Base-by-base conservation (phyloP, 2,797 vertebrate species). In the Yasuhikotakia modesta region DNA sequence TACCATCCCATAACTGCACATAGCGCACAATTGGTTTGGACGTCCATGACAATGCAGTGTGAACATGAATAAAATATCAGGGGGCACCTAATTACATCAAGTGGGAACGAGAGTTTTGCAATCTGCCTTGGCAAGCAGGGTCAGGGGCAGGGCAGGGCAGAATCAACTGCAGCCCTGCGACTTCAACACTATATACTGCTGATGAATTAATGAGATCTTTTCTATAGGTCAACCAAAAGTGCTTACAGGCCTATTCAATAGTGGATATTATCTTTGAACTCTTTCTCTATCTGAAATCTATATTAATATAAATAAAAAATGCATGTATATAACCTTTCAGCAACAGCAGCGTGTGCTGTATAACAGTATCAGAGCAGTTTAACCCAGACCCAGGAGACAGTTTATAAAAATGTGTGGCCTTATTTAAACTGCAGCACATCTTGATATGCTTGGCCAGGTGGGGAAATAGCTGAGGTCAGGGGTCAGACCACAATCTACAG, bases 41-140 rank as follows among this genome's bases (percentile, higher is more conserved):
- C 75, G 80, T 84, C 78, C 63, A 82, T 77, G 76, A 80, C 82
- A 81, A 87, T 86, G 48, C 64, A 66, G 39, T 50, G 52, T 53
- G 67, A 81, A 87, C 71, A 87, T 85, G 76, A 88, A 85, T 81
- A 86, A 85, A 88, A 86, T 86, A 87, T 84, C 69, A 78, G 50
- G 58, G 52, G 68, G 24, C 79, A 78, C 81, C 52, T 82, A 32
- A 71, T 83, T 79, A 78, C 78, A 87, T 78, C 70, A 86, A 70
- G 8, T 0, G 0, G 52, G 77, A 66, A 53, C 55, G 82, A 71
- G 76, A 71, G 60, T 76, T 30, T 70, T 46, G 35, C 60, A 65
- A 78, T 82, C 45, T 63, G 68, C 76, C 57, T 66, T 27, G 64
- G 65, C 65, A 70, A 80, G 52, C 6, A 63, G 77, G 79, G 82